phyloP scores from a whole-genome alignment of 2,113 vertebrate species.

The Podarcis raffonei region DNA sequence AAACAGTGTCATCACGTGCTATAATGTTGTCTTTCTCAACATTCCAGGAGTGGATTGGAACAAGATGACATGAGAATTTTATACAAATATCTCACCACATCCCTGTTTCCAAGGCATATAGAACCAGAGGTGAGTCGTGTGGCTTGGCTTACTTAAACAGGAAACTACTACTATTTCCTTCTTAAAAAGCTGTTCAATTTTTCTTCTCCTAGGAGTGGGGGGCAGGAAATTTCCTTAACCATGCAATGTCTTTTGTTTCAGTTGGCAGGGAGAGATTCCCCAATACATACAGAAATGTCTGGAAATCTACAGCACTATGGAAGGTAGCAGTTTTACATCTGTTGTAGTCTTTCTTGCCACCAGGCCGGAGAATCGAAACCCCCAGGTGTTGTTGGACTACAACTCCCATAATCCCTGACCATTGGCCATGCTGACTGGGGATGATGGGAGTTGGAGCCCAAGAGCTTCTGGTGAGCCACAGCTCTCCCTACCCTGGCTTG shows the following conservation, averaged over 20 bases:
- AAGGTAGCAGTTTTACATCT: constrained; percentile 77
- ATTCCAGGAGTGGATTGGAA: constrained; percentile 92
- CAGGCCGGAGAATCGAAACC: background rate
- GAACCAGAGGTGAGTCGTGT: constrained; percentile 88
- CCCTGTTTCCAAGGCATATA: constrained; percentile 93
- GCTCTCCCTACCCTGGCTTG: background rate
- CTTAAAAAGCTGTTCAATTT: background rate
- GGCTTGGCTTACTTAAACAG: background rate
- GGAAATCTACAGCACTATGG: constrained; percentile 97
- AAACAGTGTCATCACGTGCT: background rate
- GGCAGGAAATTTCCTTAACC: background rate
- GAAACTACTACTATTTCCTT: background rate
- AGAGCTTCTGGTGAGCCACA: background rate
- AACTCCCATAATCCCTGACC: background rate
- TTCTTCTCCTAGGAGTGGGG: background rate
- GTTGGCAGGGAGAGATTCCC: constrained; percentile 96
- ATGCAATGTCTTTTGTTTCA: constrained; percentile 60
- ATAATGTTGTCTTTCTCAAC: constrained; percentile 2
- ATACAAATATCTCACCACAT: constrained; percentile 97
- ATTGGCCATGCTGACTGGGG: background rate
- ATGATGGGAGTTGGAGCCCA: background rate
- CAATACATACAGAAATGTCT: constrained; percentile 90
- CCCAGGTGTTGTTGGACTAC: background rate
- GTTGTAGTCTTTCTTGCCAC: background rate
- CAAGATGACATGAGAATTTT: constrained; percentile 98